Evolutionary conservation across 2,113 vertebrate species (phyloP), one percentile per base, ranked within the genome.

Genomic region (Hyla sarda): DNA sequence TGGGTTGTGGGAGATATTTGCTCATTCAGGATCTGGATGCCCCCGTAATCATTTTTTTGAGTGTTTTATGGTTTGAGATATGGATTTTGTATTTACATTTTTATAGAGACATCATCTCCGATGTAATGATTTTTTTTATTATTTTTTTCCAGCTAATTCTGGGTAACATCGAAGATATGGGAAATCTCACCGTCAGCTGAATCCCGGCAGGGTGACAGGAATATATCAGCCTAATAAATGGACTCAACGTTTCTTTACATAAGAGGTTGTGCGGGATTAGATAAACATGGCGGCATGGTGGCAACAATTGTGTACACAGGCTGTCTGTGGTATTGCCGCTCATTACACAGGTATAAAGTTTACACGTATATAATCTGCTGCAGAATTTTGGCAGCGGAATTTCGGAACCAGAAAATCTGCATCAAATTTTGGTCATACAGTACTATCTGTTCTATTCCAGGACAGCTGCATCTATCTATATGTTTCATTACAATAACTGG

Each of bases 61-160:
- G 65, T 71, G n/a, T 13, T 83, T 72, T 72, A 71, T 52, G 17
- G 28, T 8, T 82, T 71, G 56, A 47, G 48, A 72, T 71, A 82
- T 82, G 28, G 81, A 82, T 83, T n/a, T 32, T 4, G 9, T 45
- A 32, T 72, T 72, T 56, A n/a, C 50, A 56, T 83, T 71, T 73
- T 50, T 83, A 72, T 56, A 48, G 25, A 12, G 10, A n/a, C n/a
- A n/a, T 13, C 32, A 7, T 50, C 50, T 37, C 10, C 8, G 32
- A 34, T 65, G 41, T 16, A 28, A 25, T 48, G 74, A 76, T 76
- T 65, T 47, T 67, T 67, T 25, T 60, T 13, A 25, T 48, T 45
- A 76, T 76, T 65, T 47, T 67, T 67, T 25, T 60, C 13, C 60
- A 30, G 79, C n/a, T 58, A 80, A 45, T 80, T 60, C 77, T 60